Evolutionary conservation across 2,797 vertebrate genomes (phyloP), one percentile per base, ranked within the genome.

Genomic region (Tenualosa ilisha): DNA sequence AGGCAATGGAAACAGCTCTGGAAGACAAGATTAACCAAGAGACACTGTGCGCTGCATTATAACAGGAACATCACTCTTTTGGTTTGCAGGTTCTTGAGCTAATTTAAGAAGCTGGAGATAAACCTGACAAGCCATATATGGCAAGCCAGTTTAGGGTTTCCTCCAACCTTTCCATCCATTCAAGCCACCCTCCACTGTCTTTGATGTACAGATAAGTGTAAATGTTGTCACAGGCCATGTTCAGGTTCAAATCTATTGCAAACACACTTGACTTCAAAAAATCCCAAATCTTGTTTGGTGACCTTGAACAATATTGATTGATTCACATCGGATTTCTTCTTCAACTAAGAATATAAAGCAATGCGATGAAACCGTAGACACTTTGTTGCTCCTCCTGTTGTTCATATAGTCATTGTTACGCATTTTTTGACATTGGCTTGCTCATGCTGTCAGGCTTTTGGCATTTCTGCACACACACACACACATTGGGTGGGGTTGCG

Each of bases 21-120:
- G 40, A 82, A 22, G 50, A 63, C 49, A 81, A 79, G 85, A 86
- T 51, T 49, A 59, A 56, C 50, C 9, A 11, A 51, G 54, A 72
- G 65, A 40, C 65, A 68, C 63, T 68, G 63, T 13, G 24, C 31
- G 31, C 31, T 31, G 13, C 68, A 79, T 8, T 79, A 40, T 20
- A 79, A 43, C 72, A 8, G 65, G 65, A 72, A 31, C 13, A 37
- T 26, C 72, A 22, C 72, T 79, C 72, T 79, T 43, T 75, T 46
- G 37, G 72, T 46, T 43, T 79, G 72, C 72, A 79, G 37, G 72
- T 79, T 79, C 40, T 43, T 46, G 37, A 79, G 40, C 72, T 79
- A 79, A 79, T 79, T 79, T 79, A 46, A 37, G 65, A 72, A 72
- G 26, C 40, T 79, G 3, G 68, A 46, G 72, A 79, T 79, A 46